Conservation (phyloP, 2,113 vertebrate species). For the Bos taurus region DNA sequence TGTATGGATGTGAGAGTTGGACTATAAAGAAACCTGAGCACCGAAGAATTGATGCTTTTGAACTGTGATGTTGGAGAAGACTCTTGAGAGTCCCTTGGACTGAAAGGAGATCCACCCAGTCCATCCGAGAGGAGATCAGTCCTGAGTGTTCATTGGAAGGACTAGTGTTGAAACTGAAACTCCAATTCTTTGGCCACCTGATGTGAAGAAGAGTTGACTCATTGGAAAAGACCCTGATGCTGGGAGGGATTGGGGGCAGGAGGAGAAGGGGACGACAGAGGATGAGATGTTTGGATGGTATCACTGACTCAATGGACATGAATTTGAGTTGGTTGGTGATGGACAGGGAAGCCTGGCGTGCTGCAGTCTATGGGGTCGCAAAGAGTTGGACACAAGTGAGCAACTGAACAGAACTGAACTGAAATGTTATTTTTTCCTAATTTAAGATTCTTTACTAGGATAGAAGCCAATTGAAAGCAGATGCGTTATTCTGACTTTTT, state of each 20-base stretch:
- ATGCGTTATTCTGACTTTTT: neutral
- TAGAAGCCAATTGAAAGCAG: neutral
- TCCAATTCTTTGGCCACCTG: neutral
- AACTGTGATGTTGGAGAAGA: neutral
- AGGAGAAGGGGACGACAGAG: neutral
- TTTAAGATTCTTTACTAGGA: neutral
- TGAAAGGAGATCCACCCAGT: neutral
- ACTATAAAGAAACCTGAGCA: neutral
- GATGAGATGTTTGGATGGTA: neutral
- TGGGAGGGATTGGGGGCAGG: neutral
- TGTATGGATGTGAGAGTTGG: neutral
- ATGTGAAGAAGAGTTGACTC: rapidly evolving
- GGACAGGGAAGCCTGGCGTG: neutral
- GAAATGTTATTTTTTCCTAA: neutral
- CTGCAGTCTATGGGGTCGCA: neutral
- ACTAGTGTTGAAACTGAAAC: neutral
- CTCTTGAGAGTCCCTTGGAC: neutral
- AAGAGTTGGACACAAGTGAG: neutral
- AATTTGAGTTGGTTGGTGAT: neutral
- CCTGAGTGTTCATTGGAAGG: neutral
- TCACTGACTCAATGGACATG: neutral
- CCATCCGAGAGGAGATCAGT: neutral
- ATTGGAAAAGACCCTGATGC: neutral
- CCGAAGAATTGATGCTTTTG: neutral
- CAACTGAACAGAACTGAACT: neutral